These are phyloP conservation scores for Drosophila colorata DNA, from an alignment of 2,888 invertebrate genomes.

Conservation along the genomic window DNA sequence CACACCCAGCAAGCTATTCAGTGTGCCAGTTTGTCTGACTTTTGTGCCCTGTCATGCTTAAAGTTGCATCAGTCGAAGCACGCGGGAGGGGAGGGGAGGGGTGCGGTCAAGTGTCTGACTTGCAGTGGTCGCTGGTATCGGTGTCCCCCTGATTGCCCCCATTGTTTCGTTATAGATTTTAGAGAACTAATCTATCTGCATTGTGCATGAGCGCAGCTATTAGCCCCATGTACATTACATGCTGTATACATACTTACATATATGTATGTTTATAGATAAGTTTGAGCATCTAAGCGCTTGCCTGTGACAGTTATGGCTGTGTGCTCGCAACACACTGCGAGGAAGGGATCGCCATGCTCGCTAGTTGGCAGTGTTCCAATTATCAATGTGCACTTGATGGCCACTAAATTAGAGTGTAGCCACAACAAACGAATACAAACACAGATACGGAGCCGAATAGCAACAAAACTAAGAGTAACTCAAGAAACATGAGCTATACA, in stretches of 20 bases:
- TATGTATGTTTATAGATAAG: background rate
- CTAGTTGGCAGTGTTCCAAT: constrained; percentile 64
- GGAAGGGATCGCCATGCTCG: constrained; percentile 21
- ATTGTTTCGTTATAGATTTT: constrained; percentile 41
- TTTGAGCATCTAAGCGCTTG: constrained; percentile 11
- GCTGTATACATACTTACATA: no score
- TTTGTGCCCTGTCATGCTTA: constrained; percentile 35
- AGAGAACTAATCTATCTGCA: constrained; percentile 60
- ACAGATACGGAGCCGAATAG: background rate
- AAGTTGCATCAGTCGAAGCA: constrained; percentile 6
- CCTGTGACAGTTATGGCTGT: constrained; percentile 67
- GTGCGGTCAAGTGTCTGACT: constrained; percentile 43
- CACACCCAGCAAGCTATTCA: constrained; percentile 11
- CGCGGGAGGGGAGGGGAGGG: background rate
- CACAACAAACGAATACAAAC: constrained; percentile 52
- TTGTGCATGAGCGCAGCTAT: constrained; percentile 40
- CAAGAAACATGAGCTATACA: constrained; percentile 10
- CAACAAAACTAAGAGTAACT: constrained; percentile 21
- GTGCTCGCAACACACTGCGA: no score
- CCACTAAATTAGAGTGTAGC: constrained; percentile 69
- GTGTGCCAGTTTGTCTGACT: constrained; percentile 33
- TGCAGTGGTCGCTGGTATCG: constrained; percentile 43
- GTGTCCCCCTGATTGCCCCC: constrained; percentile 25
- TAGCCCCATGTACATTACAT: constrained; percentile 13
- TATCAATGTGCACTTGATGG: constrained; percentile 70